Conservation (phyloP, 2,797 vertebrate genomes). For the Aratinga solstitialis region DNA sequence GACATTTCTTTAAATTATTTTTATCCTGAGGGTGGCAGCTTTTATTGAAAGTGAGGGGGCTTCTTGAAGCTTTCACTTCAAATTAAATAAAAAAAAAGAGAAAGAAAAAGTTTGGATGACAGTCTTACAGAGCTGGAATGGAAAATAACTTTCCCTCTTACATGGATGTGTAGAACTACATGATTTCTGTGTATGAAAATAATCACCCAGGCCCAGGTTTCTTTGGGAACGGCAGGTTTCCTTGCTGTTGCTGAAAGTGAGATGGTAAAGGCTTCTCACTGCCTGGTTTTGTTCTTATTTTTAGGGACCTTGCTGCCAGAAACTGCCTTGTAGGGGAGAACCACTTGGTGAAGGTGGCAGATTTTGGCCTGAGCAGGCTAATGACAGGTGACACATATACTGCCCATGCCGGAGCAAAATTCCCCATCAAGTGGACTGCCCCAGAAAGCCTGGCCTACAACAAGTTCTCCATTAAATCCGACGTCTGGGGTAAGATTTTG, state of each 20-base stretch:
- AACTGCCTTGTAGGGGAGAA: constrained; percentile 99
- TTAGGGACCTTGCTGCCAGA: constrained; percentile 93
- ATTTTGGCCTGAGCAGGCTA: constrained; percentile 94
- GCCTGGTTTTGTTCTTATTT: not conserved
- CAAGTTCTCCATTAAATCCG: constrained; percentile 98
- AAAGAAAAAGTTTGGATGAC: not conserved
- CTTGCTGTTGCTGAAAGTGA: not conserved
- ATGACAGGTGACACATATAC: constrained; percentile 98
- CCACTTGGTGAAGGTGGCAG: constrained; percentile 98
- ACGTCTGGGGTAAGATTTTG: constrained; percentile 93
- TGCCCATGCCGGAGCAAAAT: constrained; percentile 94
- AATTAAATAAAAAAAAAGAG: not conserved
- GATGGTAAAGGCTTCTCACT: not conserved
- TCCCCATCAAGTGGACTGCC: constrained; percentile 99
- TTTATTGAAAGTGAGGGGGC: constrained; percentile 66
- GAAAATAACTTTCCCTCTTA: constrained; percentile 54
- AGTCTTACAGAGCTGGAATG: not conserved
- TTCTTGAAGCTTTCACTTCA: constrained; percentile 57
- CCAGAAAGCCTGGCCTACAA: constrained; percentile 98
- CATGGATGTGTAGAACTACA: not conserved
- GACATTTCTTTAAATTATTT: constrained; percentile 66
- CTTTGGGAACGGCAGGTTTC: not conserved
- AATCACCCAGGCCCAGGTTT: constrained; percentile 20
- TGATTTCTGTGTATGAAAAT: constrained; percentile 18
- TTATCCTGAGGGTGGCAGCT: constrained; percentile 67